These are phyloP conservation scores for Uria lomvia DNA, from an alignment of 2,113 vertebrate species.

Conservation along the genomic window DNA sequence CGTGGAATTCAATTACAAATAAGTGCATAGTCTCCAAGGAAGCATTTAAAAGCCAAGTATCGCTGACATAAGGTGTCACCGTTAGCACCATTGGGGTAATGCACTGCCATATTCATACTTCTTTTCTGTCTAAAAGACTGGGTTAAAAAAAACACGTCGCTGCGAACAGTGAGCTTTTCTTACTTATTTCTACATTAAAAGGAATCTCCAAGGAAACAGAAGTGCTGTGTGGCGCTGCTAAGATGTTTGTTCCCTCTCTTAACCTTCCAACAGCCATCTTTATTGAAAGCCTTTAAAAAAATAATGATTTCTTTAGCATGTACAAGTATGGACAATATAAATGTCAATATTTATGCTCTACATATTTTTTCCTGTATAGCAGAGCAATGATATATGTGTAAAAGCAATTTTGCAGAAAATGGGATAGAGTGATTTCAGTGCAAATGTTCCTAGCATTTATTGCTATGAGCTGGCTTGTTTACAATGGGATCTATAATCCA, in stretches of 20 bases:
- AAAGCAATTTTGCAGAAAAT: constrained; percentile 65
- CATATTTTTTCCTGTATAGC: constrained; percentile 1
- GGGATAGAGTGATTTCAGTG: constrained; percentile 23
- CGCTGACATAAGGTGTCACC: neutral
- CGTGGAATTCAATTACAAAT: neutral
- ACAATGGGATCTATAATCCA: constrained; percentile 50
- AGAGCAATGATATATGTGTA: constrained; percentile 6
- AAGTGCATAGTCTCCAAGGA: neutral
- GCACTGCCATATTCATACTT: neutral
- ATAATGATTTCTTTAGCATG: constrained; percentile 14
- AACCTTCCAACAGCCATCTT: constrained; percentile 27
- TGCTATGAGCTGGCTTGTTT: constrained; percentile 46
- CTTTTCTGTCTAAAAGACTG: neutral
- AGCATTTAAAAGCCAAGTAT: neutral
- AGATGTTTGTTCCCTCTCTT: constrained; percentile 36
- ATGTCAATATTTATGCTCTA: constrained; percentile 36
- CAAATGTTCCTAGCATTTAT: constrained; percentile 18
- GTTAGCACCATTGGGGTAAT: neutral
- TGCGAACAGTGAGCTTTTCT: neutral
- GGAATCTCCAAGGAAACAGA: constrained; percentile 64
- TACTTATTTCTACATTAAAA: constrained; percentile 40
- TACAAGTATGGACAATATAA: constrained; percentile 7
- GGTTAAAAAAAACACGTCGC: neutral
- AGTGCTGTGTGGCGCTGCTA: neutral
- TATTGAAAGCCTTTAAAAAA: constrained; percentile 23